Evolutionary conservation across 2,888 invertebrate species (phyloP), one percentile per base, ranked within the genome.

Genomic region (Phlogophora meticulosa): DNA sequence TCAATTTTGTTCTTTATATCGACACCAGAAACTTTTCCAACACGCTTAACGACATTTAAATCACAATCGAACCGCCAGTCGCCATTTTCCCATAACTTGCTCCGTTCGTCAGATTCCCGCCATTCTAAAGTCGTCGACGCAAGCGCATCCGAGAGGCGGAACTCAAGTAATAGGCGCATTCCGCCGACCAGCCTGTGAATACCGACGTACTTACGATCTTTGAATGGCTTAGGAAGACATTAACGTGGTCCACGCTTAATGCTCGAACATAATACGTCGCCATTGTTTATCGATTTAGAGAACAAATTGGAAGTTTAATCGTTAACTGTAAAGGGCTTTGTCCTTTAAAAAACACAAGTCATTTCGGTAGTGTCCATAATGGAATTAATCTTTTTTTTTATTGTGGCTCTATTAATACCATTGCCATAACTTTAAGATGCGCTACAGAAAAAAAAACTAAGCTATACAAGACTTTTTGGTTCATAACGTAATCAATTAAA

Each of bases 91-190:
- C 77, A 60, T 85, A 70, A 80, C 84, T 87, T 86, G 76, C 22
- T 57, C 80, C 83, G 64, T 72, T 78, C 55, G 68, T 75, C 77
- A 83, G 81, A 85, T 90, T 89, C 90, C 90, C 88, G 89, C 90
- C 90, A 90, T 91, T 90, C 87, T 89, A 86, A 76, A 82, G 83
- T 80, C 84, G 84, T 74, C 81, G 82, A 78, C 85, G 85, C 86
- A 76, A 80, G 82, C 89, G 87, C 90, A 91, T 88, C 88, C 83
- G 81, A 88, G 85, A 92, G 91, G 93, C 93, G 93, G 94, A 94
- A 93, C 93, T 91, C 88, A 75, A 87, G 91, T 76, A 91, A 92
- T 91, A 91, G 87, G 89, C 91, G 87, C 93, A 93, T 92, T 92
- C 93, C 92, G 83, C 85, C 79, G 86, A 78, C 85, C 77, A 82